Evolutionary conservation across 64 coral and sea anemone genomes (phyloP).

Genomic region (Anthopleura sola): DNA sequence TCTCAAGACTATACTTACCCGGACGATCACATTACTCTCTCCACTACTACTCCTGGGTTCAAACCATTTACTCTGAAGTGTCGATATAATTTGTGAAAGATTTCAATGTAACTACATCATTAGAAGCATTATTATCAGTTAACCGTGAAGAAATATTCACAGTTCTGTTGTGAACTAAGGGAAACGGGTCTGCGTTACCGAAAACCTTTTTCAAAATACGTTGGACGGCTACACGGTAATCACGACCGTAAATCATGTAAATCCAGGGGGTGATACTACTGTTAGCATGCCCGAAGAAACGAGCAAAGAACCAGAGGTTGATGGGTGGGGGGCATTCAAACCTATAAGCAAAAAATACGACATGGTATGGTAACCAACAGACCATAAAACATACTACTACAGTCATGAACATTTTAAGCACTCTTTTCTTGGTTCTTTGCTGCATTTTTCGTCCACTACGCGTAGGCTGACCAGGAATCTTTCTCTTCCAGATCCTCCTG

Average conservation of each 20-base stretch:
- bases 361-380: conserved; percentile 57
- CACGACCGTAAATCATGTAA: conserved; percentile 43
- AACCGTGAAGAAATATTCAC: not conserved
- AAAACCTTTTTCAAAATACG: not conserved
- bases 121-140: not conserved
- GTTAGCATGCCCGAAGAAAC: conserved; percentile 44
- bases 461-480: conserved; percentile 34
- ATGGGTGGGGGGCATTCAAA: not conserved
- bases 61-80: too few relatives aligned
- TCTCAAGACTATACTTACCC: too few relatives aligned
- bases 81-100: not conserved
- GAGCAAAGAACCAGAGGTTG: conserved; percentile 18
- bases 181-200: not conserved
- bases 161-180: not conserved
- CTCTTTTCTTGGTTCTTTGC: conserved; percentile 18
- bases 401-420: conserved; percentile 56
- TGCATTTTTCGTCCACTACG: not conserved
- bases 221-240: conserved; percentile 21
- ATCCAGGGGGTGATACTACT: conserved; percentile 37
- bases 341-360: not conserved
- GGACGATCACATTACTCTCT: too few relatives aligned
- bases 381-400: conserved; percentile 46
- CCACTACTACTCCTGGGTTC: too few relatives aligned
- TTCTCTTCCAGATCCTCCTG: conserved; percentile 52
- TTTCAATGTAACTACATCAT: not conserved